Evolutionary conservation across 2,797 vertebrate genomes (phyloP).

Genomic region (Acanthis flammea): DNA sequence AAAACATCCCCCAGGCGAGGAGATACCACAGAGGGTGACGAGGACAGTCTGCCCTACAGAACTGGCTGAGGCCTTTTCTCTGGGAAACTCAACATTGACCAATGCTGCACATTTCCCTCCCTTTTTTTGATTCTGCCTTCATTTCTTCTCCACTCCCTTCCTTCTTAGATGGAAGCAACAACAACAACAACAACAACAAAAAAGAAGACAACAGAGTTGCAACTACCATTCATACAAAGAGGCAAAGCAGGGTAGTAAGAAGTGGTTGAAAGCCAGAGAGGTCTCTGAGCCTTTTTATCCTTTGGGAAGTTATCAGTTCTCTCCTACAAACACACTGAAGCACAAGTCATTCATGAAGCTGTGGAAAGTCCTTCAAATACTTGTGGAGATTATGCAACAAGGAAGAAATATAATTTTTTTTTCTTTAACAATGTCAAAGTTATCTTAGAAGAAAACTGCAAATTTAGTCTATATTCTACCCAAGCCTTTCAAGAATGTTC

Average conservation of each 20-base stretch:
- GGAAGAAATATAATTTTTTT: not conserved
- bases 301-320: not conserved
- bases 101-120: not conserved
- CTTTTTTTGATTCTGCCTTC: not conserved
- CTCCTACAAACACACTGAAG: not conserved
- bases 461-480: not conserved
- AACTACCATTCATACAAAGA: not conserved
- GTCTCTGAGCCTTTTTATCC: not conserved
- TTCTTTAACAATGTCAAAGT: not conserved
- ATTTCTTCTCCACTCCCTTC: not conserved
- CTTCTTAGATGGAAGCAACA: not conserved
- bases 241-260: not conserved
- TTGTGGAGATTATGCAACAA: not conserved
- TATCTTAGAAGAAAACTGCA: not conserved
- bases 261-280: not conserved
- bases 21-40: not conserved
- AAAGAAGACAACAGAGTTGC: not conserved
- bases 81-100: not conserved
- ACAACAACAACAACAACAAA: not conserved
- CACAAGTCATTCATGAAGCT: not conserved
- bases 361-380: not conserved
- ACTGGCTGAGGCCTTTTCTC: not conserved
- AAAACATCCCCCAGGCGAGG: not conserved
- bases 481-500: not conserved
- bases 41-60: slow-evolving; percentile 11